Percentiles rank a stretch among this genome's conserved stretches.
Evolutionary conservation across 1,140 invertebrate species (phyloP).

Genomic region (Carposina sasakii): DNA sequence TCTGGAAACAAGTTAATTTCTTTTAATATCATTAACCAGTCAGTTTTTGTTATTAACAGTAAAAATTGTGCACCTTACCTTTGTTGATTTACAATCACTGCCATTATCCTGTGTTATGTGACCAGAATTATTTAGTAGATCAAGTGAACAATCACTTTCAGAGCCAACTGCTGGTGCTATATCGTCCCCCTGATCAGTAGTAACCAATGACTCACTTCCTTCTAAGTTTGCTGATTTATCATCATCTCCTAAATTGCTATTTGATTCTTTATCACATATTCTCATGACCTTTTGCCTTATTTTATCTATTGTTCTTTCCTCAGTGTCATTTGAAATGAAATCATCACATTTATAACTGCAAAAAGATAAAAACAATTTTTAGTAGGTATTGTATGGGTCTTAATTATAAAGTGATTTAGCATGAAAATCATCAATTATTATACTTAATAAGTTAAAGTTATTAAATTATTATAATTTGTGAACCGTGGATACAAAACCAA

Average conservation of each 20-base stretch:
- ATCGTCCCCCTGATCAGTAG: constrained; percentile 36
- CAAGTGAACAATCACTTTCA: too few species aligned
- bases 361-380: constrained; percentile 25
- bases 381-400: too few species aligned
- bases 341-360: constrained; percentile 87
- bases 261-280: constrained; percentile 36
- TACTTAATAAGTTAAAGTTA: too few species aligned
- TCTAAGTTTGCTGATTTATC: constrained; percentile 43
- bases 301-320: constrained; percentile 75
- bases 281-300: constrained; percentile 75
- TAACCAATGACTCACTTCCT: constrained; percentile 27
- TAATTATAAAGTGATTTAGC: too few species aligned
- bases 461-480: too few species aligned
- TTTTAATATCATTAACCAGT: background rate
- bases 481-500: too few species aligned
- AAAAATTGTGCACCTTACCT: too few species aligned
- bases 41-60: too few species aligned
- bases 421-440: too few species aligned
- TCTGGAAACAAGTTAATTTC: constrained; percentile 47
- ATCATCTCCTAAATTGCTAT: constrained; percentile 32
- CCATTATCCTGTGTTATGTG: too few species aligned
- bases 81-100: constrained; percentile 38
- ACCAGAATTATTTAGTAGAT: too few species aligned
- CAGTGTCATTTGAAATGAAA: constrained; percentile 84
- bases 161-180: too few species aligned